Base-by-base conservation (phyloP, 2,888 invertebrate genomes). In the Diachrysia chrysitis region DNA sequence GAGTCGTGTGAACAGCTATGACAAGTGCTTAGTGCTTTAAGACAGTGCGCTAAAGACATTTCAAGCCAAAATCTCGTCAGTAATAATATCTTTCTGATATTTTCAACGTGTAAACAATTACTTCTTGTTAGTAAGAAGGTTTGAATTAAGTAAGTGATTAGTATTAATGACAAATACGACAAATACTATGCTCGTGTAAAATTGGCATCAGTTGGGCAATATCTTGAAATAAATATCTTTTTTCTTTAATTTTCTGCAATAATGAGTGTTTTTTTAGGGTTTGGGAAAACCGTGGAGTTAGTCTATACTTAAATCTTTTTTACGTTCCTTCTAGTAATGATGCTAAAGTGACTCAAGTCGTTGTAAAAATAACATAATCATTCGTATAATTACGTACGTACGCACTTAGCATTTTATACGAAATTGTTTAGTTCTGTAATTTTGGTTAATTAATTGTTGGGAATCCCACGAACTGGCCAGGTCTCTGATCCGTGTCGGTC, bases 381-480 rank as follows among this genome's bases (percentile, higher is more conserved):
- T 35, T 66, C 46, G 7, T 62, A 23, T 80, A 71, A 79, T 69
- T 58, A 80, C 69, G 69, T 16, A n/a, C 42, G 42, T 51, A 0
- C 12, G 48, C 21, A 51, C 48, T 12, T 63, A 48, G 64, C 59
- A 53, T 67, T 83, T 81, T 67, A 63, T 69, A 48, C 7, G 57
- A 63, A 72, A 72, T 66, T 75, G 65, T 71, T 71, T 59, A 23
- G 37, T 54, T 77, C 59, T 32, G 58, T 78, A 64, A 78, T 78
- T 71, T 73, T 65, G 37, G 51, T 12, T 69, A 83, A 83, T 81
- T 81, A 83, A 69, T 65, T 46, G 54, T 67, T 65, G 82, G 83
- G 46, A 81, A 63, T 67, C n/a, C 82, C 83, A 53, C 19, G 37
- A 6, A 1, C 29, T n/a, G 9, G 25, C 62, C 59, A 58, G 59